Percentiles rank a stretch among this genome's conserved stretches.
Conservation (phyloP, 2,888 invertebrate species). For the Panopea generosa region DNA sequence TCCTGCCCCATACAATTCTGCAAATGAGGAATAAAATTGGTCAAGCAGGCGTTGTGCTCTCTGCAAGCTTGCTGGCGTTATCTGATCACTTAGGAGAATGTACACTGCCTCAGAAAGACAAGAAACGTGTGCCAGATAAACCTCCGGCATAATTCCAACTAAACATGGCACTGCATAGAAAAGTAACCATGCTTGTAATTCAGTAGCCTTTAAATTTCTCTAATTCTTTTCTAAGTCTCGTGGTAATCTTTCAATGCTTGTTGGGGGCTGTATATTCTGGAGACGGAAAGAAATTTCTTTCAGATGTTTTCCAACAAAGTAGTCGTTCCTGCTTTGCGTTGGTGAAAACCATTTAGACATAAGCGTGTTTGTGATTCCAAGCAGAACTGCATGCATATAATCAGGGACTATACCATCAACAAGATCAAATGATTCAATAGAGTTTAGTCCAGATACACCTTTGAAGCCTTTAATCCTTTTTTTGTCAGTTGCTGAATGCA, state of each 20-base stretch:
- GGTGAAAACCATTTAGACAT: constrained; percentile 51
- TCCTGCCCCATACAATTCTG: constrained; percentile 32
- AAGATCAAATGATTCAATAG: constrained; percentile 32
- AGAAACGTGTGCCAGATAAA: constrained; percentile 28
- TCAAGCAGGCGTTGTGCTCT: constrained; percentile 35
- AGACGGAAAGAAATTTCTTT: constrained; percentile 22
- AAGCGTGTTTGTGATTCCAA: constrained; percentile 11
- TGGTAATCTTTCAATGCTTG: constrained; percentile 28
- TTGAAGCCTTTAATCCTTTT: constrained; percentile 37
- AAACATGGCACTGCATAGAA: constrained; percentile 40
- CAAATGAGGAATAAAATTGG: constrained; percentile 29
- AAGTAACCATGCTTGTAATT: constrained; percentile 29
- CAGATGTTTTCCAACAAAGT: constrained; percentile 46
- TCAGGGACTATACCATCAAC: constrained; percentile 38
- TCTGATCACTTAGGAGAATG: constrained; percentile 38
- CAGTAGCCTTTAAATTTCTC: constrained; percentile 22
- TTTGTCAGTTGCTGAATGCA: constrained; percentile 29
- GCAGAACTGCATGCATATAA: constrained; percentile 38
- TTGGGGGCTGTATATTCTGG: constrained; percentile 33
- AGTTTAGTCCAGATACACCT: constrained; percentile 41
- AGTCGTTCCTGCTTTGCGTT: constrained; percentile 21
- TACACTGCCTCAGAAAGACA: constrained; percentile 33
- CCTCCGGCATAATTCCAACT: constrained; percentile 27
- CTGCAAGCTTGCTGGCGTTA: constrained; percentile 18
- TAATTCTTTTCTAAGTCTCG: constrained; percentile 34